Conservation (phyloP, 2,113 vertebrate genomes). For the Prochilodus magdalenae region DNA sequence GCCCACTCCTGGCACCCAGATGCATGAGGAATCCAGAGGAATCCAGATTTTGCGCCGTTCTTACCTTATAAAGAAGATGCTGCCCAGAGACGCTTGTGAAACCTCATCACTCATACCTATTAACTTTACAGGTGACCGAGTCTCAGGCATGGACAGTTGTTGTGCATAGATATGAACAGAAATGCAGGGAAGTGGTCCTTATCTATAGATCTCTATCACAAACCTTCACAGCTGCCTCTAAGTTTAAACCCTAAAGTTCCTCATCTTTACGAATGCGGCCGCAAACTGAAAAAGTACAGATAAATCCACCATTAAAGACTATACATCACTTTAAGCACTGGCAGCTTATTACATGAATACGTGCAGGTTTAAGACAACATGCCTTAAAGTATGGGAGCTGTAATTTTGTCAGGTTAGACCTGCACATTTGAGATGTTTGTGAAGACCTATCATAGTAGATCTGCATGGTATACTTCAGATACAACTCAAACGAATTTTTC, state of each 20-base stretch:
- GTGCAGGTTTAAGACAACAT: no score
- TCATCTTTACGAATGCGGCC: constrained; percentile 39
- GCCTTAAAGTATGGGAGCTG: not conserved
- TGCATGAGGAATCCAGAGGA: constrained; percentile 70
- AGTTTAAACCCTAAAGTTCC: constrained; percentile 47
- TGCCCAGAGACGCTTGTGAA: constrained; percentile 5
- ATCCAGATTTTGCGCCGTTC: constrained; percentile 64
- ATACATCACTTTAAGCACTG: not conserved
- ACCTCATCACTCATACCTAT: constrained; percentile 51
- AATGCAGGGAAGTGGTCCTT: constrained; percentile 51
- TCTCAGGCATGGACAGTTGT: constrained; percentile 24
- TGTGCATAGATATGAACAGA: constrained; percentile 49
- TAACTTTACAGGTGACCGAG: constrained; percentile 47
- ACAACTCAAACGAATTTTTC: no score
- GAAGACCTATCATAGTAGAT: no score
- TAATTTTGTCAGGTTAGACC: not conserved
- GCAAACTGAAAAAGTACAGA: not conserved
- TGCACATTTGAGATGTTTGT: not conserved
- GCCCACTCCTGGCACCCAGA: constrained; percentile 71
- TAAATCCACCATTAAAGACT: not conserved
- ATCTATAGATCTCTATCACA: constrained; percentile 43
- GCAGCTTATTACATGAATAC: not conserved
- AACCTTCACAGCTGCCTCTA: constrained; percentile 35
- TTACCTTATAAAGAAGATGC: constrained; percentile 79
- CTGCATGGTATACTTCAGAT: no score